Base-by-base conservation (phyloP, 2,888 invertebrate genomes). In the Tigriopus californicus region DNA sequence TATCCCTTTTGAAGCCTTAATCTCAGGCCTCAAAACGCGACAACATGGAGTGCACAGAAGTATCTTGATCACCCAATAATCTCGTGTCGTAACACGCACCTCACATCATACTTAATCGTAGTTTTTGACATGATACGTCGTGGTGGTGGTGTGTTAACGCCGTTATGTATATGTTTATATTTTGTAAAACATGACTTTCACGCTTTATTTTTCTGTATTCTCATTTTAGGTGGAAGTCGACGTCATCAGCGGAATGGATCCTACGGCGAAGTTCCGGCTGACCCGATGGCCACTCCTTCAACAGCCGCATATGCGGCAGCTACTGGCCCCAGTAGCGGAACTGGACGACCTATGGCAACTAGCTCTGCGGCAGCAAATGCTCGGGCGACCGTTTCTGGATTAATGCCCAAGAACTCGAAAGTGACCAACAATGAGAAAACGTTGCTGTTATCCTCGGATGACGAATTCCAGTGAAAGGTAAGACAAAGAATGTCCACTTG, bases 371-470 rank as follows among this genome's bases (percentile, higher is more conserved):
- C 33, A 11, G 42, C 61, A 22, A 60, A 49, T 18, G 51, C 58
- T 41, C 57, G 52, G 13, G 55, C 61, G 24, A 54, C 58, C 25
- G 63, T 60, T 24, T 58, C 64, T 12, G 64, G 61, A 55, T 61
- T 63, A 42, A 49, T 54, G 15, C 59, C 47, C 15, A 53, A 61
- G 13, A 61, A 64, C 55, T 59, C 63, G 41, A 62, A 62, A 47
- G 58, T 59, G 67, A 85, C 85, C 73, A 90, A 90, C 75, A 91
- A 87, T 73, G 94, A 94, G 77, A 92, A 92, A 76, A 90, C 92
- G 44, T 90, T 91, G 76, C 78, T 94, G 64, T 79, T 94, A 65
- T 90, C 89, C 75, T 91, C 91, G 64, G 94, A 94, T 70, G 94
- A 94, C 71, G 94, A 94, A 73, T 86, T 86, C 73, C 87, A 87